Percentiles rank a stretch among this genome's conserved stretches.
phyloP scores from a whole-genome alignment of 2,113 vertebrate species.

The Bettongia penicillata region DNA sequence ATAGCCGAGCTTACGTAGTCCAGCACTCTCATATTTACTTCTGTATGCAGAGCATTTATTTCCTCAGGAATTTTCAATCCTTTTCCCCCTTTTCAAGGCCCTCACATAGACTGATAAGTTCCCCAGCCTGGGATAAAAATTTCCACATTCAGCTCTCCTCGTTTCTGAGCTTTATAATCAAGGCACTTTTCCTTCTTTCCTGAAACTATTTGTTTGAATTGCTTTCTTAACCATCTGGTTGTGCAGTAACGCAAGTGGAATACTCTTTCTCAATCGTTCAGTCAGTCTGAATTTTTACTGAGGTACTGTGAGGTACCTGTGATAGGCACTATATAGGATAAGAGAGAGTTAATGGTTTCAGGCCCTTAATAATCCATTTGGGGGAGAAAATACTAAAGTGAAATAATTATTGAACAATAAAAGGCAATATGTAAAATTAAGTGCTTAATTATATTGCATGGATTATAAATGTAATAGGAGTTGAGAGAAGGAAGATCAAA shows the following conservation, averaged over 20 bases:
- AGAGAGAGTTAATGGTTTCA: neutral
- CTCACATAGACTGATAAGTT: neutral
- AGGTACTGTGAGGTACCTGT: neutral
- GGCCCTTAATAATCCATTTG: neutral
- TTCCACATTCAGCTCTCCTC: neutral
- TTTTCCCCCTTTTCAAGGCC: neutral
- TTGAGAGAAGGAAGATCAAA: neutral
- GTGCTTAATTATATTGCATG: neutral
- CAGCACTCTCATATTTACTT: neutral
- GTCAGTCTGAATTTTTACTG: neutral
- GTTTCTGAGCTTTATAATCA: neutral
- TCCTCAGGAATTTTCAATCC: neutral
- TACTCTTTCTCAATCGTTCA: neutral
- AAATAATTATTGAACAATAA: neutral
- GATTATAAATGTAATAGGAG: neutral
- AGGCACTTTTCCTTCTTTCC: neutral
- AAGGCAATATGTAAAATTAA: neutral
- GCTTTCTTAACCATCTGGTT: neutral
- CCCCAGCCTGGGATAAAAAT: neutral
- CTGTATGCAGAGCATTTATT: neutral
- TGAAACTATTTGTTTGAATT: neutral
- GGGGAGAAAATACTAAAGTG: neutral
- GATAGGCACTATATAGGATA: neutral
- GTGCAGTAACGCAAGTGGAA: neutral
- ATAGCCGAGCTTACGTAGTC: neutral